Base-by-base conservation (phyloP, 2,113 vertebrate genomes). In the Cyanoliseus patagonus region DNA sequence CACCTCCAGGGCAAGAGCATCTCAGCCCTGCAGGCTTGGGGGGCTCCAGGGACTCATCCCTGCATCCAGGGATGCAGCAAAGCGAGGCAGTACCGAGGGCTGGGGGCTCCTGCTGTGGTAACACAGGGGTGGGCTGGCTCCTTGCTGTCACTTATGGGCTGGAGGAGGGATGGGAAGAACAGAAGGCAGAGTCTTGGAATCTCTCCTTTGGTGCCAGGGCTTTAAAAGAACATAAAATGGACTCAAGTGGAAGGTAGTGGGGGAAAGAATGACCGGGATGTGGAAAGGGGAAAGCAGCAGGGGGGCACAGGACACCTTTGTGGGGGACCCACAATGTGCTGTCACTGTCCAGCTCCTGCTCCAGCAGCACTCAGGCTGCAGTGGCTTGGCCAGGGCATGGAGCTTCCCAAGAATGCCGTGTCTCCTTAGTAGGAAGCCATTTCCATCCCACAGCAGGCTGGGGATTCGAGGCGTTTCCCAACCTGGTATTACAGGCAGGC, bases 191-290 rank as follows among this genome's bases (percentile, higher is more conserved):
- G 63, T 33, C 62, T 82, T 5, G 1, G 25, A 8, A 9, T 37
- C 49, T 67, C 73, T 81, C 44, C 66, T 69, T 78, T 37, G 69
- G 83, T 92, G 92, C 53, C 17, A 15, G 37, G 42, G 7, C 52
- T 87, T 74, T 49, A 39, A 74, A 88, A 42, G 70, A 82, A 61
- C 47, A 92, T 87, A 83, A 92, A 91, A 92, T 44, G 42, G 53
- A 23, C 35, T 6, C 2, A 9, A 77, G 69, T 1, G 7, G 59
- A 44, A 52, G 59, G 52, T 4, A 1, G 4, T 1, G 37, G 68
- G 63, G 4, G 11, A 49, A 75, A 55, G 72, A 79, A 9, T 2
- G 23, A 8, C 41, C n/a, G 1, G 52, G 67, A 39, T 35, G 55
- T 33, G 53, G 73, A 35, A 49, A n/a, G 44, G 53, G 64, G 39